Conservation (phyloP, 2,113 vertebrate genomes). For the Syngnathus typhle region DNA sequence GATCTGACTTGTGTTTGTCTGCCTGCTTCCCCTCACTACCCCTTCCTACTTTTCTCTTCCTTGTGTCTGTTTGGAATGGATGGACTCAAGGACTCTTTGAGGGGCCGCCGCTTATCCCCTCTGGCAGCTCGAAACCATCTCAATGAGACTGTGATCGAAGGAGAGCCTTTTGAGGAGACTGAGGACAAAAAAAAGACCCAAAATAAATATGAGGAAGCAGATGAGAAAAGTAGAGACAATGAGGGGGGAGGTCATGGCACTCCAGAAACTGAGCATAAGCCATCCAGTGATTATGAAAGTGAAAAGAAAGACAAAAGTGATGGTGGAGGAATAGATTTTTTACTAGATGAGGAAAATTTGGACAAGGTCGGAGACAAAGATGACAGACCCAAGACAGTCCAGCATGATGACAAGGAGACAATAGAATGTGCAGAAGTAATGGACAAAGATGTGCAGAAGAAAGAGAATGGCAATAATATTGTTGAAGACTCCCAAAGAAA, state of each 20-base stretch:
- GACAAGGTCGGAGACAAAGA: conserved; percentile 10
- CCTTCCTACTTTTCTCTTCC: conserved; percentile 33
- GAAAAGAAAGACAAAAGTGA: not conserved
- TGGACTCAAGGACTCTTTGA: conserved; percentile 57
- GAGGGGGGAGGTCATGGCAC: conserved; percentile 16
- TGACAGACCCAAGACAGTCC: not conserved
- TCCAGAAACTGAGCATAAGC: conserved; percentile 19
- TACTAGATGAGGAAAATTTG: conserved; percentile 5
- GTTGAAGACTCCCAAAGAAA: conserved; percentile 16
- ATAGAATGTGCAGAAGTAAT: not conserved
- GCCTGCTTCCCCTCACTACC: conserved; percentile 23
- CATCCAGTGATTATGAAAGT: not conserved
- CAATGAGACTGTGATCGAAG: conserved; percentile 12
- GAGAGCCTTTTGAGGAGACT: conserved; percentile 3
- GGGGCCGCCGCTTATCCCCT: conserved; percentile 39
- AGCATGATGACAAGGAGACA: not conserved
- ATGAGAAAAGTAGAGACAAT: not conserved
- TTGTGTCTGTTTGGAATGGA: conserved; percentile 33
- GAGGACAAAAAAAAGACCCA: conserved; percentile 5
- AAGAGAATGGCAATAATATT: conserved; percentile 23
- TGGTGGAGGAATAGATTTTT: conserved; percentile 2
- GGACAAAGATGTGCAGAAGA: not conserved
- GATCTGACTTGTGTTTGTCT: conserved; percentile 11
- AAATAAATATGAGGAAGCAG: conserved; percentile 20
- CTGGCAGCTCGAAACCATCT: conserved; percentile 27